A percentile compares a stretch with the other conserved stretches of the same genome.
phyloP scores from a whole-genome alignment of 2,797 vertebrate species.

The Oreochromis mossambicus region DNA sequence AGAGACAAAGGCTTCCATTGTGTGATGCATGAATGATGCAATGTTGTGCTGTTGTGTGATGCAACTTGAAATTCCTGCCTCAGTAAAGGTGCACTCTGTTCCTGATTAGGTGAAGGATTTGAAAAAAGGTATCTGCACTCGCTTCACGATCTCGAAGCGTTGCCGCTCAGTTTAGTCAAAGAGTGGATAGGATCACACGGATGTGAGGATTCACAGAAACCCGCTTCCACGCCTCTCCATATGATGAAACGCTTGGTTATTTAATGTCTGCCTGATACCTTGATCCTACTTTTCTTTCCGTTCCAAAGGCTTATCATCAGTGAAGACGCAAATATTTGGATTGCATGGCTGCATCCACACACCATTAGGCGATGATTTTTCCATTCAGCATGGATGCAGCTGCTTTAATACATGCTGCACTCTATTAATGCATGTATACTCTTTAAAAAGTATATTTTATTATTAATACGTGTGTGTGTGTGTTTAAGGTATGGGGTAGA shows the following conservation, averaged over 20 bases:
- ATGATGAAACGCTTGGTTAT: not conserved
- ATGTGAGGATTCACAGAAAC: not conserved
- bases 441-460: too few relatives aligned
- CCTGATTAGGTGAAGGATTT: not conserved
- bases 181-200: not conserved
- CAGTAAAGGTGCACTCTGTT: not conserved
- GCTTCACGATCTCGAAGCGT: not conserved
- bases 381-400: not conserved
- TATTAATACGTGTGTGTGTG: not conserved
- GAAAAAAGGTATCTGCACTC: not conserved
- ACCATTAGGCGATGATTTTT: not conserved
- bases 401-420: not conserved
- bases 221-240: not conserved
- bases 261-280: not conserved
- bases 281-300: not conserved
- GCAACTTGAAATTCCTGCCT: not conserved
- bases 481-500: not conserved
- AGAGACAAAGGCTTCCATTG: fast-evolving
- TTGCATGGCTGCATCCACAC: not conserved
- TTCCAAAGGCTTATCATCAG: not conserved
- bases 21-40: not conserved
- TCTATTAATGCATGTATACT: not conserved
- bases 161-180: not conserved
- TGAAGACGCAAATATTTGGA: not conserved
- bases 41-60: not conserved